These are phyloP conservation scores for Drosophila mulleri DNA, from an alignment of 2,888 invertebrate species.

Conservation along the genomic window DNA sequence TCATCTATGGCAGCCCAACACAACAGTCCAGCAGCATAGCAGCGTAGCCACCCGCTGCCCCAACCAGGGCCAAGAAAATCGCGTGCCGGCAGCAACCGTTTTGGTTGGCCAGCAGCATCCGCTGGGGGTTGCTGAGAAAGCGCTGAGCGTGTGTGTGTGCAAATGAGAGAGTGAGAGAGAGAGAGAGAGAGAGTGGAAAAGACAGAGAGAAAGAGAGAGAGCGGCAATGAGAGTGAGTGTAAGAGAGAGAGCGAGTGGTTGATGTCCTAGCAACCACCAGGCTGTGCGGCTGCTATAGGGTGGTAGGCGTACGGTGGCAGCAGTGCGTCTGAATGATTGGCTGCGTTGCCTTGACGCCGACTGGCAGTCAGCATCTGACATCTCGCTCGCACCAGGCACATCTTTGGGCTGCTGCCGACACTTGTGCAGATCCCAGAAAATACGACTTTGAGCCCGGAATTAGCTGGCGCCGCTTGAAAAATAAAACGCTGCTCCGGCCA, in stretches of 20 bases:
- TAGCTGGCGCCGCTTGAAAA: constrained; percentile 73
- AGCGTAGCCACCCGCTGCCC: constrained; percentile 8
- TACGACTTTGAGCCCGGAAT: constrained; percentile 82
- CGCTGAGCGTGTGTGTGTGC: constrained; percentile 15
- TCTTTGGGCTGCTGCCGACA: constrained; percentile 50
- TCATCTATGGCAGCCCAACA: constrained; percentile 6
- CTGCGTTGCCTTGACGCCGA: constrained; percentile 75
- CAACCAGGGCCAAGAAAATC: constrained; percentile 15
- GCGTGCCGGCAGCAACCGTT: constrained; percentile 71
- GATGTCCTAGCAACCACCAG: constrained; percentile 65
- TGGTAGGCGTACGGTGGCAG: constrained; percentile 61
- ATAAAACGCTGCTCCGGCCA: constrained; percentile 46
- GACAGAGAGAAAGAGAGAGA: constrained; percentile 18
- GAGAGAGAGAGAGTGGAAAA: not conserved
- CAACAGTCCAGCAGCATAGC: constrained; percentile 13
- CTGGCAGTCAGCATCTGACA: constrained; percentile 43
- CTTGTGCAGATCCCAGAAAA: constrained; percentile 77
- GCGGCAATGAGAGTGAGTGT: constrained; percentile 4
- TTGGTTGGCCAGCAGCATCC: constrained; percentile 79
- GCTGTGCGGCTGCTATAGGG: constrained; percentile 42
- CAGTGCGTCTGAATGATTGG: constrained; percentile 69
- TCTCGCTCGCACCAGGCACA: constrained; percentile 54
- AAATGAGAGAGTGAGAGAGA: constrained; percentile 20
- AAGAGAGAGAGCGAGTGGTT: constrained; percentile 39
- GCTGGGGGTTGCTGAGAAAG: constrained; percentile 58